A percentile compares a stretch with the other conserved stretches of the same genome.
phyloP scores from a whole-genome alignment of 1,140 invertebrate genomes.

The Zaprionus gabonicus region DNA sequence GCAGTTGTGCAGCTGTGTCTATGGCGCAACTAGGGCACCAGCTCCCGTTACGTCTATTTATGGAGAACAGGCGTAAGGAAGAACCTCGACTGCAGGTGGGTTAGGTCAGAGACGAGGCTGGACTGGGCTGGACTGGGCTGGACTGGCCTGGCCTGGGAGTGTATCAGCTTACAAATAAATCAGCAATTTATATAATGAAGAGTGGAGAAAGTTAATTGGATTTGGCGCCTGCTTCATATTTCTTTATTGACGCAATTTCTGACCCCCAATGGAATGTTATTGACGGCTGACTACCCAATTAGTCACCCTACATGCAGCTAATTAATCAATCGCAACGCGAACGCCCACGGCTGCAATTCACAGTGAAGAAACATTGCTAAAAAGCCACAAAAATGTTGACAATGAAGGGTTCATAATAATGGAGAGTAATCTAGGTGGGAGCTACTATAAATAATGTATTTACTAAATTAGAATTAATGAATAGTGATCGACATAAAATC shows the following conservation, averaged over 20 bases:
- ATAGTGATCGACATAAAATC: no score
- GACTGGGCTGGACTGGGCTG: not conserved
- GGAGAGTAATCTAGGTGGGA: not conserved
- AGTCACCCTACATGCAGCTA: conserved; percentile 23
- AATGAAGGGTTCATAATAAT: not conserved
- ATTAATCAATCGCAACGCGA: conserved; percentile 24
- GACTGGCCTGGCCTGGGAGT: not conserved
- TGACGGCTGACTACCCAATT: conserved; percentile 51
- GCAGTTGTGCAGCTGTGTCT: conserved; percentile 17
- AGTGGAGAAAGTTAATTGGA: conserved; percentile 60
- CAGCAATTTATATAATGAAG: conserved; percentile 34
- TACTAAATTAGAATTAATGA: no score
- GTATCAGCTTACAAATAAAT: conserved; percentile 60
- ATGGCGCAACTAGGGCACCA: conserved; percentile 21
- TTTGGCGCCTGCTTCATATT: conserved; percentile 58
- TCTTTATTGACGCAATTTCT: conserved; percentile 43
- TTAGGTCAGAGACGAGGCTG: not conserved
- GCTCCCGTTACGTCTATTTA: conserved; percentile 4
- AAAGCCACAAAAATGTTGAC: not conserved
- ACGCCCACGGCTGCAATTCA: not conserved
- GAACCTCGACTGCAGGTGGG: not conserved
- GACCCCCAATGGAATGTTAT: conserved; percentile 37
- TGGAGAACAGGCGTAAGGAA: not conserved
- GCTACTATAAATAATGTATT: no score
- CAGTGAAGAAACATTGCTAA: not conserved